Evolutionary conservation across 2,797 vertebrate genomes (phyloP), one percentile per base, ranked within the genome.

Genomic region (Phoeniculus purpureus): DNA sequence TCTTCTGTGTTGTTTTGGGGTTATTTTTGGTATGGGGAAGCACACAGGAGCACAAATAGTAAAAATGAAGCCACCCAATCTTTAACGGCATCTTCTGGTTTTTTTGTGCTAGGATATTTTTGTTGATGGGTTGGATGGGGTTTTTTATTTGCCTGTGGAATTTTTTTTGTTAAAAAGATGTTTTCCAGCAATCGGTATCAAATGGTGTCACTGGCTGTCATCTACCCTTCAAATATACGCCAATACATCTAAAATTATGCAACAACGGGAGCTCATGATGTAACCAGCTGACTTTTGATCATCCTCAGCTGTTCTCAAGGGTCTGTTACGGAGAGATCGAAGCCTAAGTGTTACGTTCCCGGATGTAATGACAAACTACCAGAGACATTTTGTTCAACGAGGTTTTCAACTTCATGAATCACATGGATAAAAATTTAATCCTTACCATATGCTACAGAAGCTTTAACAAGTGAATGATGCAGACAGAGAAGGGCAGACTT

Each of bases 381-480:
- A 78, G 61, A 8, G 47, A 66, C n/a, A 20, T 58, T 73, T 67
- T 76, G 15, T 85, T 85, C 89, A 70, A 94, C 95, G 91, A 85
- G 13, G 34, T 94, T 87, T 85, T 67, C 81, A 78, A 4, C 65
- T 93, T 60, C 78, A 91, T 26, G n/a, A 95, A 90, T 87, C 60
- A 72, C 29, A 77, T 59, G 56, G 32, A 29, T 52, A 94, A 93
- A 51, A 94, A 90, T 52, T 80, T 75, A 89, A 92, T 85, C 52
- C 72, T 87, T 71, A 96, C 85, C 72, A 80, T 79, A 48, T 67
- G 92, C 89, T 92, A 55, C 76, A 94, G 74, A 74, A 72, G 21
- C 68, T 71, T 87, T 76, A 65, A 79, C 55, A 95, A 81, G 54
- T 73, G 65, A 96, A 74, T 2, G 8, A 89, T 75, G 85, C 26